phyloP scores from a whole-genome alignment of 2,797 vertebrate species.

The Peromyscus nudipes region DNA sequence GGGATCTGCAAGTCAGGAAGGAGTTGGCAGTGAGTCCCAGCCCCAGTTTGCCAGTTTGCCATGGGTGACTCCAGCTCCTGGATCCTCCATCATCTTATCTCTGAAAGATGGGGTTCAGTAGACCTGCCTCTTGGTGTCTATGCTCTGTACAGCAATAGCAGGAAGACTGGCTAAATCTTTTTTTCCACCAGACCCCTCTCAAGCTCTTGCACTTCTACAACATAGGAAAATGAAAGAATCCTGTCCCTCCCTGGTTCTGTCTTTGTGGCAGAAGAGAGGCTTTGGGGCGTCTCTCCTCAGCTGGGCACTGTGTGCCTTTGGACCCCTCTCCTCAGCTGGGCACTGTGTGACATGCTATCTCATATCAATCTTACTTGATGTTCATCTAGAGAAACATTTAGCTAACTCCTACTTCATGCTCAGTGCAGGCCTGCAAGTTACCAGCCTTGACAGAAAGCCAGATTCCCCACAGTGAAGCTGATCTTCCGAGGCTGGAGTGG shows the following conservation, averaged over 20 bases:
- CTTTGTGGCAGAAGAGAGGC: neutral
- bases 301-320: neutral
- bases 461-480: neutral
- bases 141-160: neutral
- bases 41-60: neutral
- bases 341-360: neutral
- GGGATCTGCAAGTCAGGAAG: neutral
- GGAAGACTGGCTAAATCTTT: neutral
- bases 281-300: neutral
- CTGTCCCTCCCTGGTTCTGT: neutral
- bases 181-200: neutral
- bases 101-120: neutral
- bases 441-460: neutral
- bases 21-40: neutral
- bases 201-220: neutral
- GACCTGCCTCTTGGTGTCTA: neutral
- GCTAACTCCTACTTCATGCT: neutral
- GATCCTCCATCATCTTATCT: neutral
- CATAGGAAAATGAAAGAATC: neutral
- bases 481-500: neutral
- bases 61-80: neutral
- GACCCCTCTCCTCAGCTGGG: neutral
- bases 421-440: neutral
- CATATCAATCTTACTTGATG: neutral
- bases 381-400: neutral